A percentile compares a stretch with the other conserved stretches of the same genome.
phyloP scores from a whole-genome alignment of 1,140 invertebrate genomes.

The Dinoponera quadriceps region DNA sequence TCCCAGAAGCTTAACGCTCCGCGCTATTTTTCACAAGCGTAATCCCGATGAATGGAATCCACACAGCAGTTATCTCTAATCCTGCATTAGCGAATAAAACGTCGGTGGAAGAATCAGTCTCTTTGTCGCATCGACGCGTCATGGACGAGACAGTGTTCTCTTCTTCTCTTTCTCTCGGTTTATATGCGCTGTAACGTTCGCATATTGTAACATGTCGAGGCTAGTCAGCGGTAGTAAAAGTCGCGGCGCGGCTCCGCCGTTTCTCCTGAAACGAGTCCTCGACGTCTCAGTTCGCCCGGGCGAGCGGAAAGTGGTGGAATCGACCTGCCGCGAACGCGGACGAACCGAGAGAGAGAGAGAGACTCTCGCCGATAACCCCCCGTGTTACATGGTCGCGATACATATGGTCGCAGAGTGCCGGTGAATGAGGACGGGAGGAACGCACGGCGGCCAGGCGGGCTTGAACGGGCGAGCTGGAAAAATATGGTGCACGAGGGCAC shows the following conservation, averaged over 20 bases:
- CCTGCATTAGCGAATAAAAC: slow-evolving; percentile 12
- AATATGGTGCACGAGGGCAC: slow-evolving; percentile 76
- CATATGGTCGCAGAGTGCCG: slow-evolving; percentile 34
- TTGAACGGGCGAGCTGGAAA: slow-evolving; percentile 63
- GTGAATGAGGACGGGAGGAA: slow-evolving; percentile 69
- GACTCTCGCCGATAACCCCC: slow-evolving; percentile 6
- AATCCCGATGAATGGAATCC: background rate
- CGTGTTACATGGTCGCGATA: slow-evolving; percentile 2
- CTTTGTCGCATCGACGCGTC: background rate
- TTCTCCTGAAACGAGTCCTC: slow-evolving; percentile 19
- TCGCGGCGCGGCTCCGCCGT: background rate
- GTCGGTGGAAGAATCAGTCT: background rate
- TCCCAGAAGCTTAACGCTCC: background rate
- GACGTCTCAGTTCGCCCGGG: slow-evolving; percentile 24
- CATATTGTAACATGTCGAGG: slow-evolving; percentile 6
- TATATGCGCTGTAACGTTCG: background rate
- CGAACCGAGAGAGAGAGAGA: no score
- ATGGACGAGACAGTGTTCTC: background rate
- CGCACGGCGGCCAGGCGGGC: slow-evolving; percentile 43
- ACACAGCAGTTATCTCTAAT: background rate
- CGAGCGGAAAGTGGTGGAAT: background rate
- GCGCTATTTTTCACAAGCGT: background rate
- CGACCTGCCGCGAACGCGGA: background rate
- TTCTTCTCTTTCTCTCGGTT: no score
- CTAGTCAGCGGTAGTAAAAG: slow-evolving; percentile 26